Percentiles rank a stretch among this genome's conserved stretches.
phyloP scores from a whole-genome alignment of 2,888 invertebrate species.

The Lymantria monacha region DNA sequence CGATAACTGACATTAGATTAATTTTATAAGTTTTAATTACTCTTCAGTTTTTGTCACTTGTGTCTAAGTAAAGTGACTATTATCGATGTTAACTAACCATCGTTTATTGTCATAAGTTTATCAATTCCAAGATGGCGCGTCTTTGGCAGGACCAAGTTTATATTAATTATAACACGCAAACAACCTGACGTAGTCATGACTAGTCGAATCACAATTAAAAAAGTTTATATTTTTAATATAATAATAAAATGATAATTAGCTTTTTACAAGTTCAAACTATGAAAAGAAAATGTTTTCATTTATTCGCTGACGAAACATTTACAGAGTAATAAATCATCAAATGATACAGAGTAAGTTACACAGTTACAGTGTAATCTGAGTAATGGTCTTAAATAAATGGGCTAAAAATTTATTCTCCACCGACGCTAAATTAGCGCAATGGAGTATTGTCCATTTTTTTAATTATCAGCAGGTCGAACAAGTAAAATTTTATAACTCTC shows the following conservation, averaged over 20 bases:
- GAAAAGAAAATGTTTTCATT: too few species aligned
- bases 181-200: slow-evolving; percentile 6
- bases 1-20: not conserved
- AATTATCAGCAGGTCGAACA: too few species aligned
- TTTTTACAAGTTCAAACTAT: too few species aligned
- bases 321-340: too few species aligned
- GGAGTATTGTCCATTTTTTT: too few species aligned
- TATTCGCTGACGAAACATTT: too few species aligned
- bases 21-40: slow-evolving; percentile 3
- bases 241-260: not conserved
- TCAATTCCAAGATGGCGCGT: slow-evolving; percentile 39
- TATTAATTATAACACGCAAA: slow-evolving; percentile 9
- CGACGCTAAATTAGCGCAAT: too few species aligned
- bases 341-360: too few species aligned
- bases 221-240: not conserved
- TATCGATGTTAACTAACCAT: slow-evolving; percentile 21
- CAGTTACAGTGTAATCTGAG: too few species aligned
- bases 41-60: slow-evolving; percentile 9
- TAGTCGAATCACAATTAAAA: slow-evolving; percentile 1
- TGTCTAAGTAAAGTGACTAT: slow-evolving; percentile 24
- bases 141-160: slow-evolving; percentile 46
- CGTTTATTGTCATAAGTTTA: slow-evolving; percentile 49
- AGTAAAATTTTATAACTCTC: too few species aligned
- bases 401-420: too few species aligned
- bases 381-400: too few species aligned